These are phyloP conservation scores for Salvelinus alpinus DNA, from an alignment of 2,113 vertebrate species.

Conservation along the genomic window DNA sequence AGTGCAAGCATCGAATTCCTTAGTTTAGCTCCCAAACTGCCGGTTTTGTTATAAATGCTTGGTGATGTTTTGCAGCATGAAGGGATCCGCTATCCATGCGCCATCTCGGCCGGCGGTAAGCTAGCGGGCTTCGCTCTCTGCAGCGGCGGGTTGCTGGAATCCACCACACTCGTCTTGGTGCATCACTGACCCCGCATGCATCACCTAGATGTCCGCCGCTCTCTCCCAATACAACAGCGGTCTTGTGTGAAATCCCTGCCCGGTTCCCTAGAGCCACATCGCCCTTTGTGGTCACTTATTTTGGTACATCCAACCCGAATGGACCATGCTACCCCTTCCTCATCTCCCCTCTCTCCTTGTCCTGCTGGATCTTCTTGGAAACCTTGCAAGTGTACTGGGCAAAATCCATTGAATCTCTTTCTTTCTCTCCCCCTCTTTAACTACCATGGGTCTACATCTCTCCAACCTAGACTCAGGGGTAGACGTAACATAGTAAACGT, in stretches of 20 bases:
- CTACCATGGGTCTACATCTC: no score
- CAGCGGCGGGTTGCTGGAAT: slow-evolving; percentile 32
- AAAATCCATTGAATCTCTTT: slow-evolving; percentile 23
- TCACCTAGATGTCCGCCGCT: slow-evolving; percentile 3
- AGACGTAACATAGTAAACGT: no score
- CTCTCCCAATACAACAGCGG: not conserved
- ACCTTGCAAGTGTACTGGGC: slow-evolving; percentile 19
- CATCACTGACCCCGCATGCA: slow-evolving; percentile 38
- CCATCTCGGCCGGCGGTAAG: not conserved
- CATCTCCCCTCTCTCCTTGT: not conserved
- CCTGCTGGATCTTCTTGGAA: slow-evolving; percentile 13
- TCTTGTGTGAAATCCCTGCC: slow-evolving; percentile 16
- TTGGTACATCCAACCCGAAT: not conserved
- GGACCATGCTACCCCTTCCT: not conserved
- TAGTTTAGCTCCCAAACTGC: not conserved
- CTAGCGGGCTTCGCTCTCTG: slow-evolving; percentile 22
- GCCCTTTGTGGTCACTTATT: not conserved
- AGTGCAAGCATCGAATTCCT: slow-evolving; percentile 13
- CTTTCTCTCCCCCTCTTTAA: slow-evolving; percentile 12
- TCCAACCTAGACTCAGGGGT: no score
- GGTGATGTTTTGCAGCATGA: not conserved
- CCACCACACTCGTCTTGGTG: slow-evolving; percentile 19
- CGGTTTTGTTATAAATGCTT: not conserved
- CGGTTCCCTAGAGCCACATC: slow-evolving; percentile 24
- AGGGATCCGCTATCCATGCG: not conserved